Conservation (phyloP, 2,113 vertebrate genomes). For the Antechinus flavipes region DNA sequence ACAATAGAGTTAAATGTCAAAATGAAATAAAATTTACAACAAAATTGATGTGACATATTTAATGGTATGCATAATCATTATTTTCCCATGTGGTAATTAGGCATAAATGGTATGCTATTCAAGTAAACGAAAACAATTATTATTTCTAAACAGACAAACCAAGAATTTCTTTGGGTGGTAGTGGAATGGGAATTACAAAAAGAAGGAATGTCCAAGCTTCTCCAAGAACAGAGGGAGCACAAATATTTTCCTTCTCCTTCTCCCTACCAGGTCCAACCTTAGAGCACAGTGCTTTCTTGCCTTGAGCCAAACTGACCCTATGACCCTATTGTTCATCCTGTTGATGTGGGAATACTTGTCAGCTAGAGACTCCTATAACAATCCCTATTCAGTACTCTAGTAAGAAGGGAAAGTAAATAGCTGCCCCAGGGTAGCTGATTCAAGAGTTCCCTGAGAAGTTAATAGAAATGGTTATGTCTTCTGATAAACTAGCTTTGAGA, state of each 20-base stretch:
- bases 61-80: constrained; percentile 6
- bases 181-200: neutral
- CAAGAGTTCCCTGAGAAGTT: neutral
- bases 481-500: neutral
- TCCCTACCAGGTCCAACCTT: neutral
- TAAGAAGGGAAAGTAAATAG: neutral
- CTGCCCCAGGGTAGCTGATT: neutral
- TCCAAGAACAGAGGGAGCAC: neutral
- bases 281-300: neutral
- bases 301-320: neutral
- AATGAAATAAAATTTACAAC: constrained; percentile 1
- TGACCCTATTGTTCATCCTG: neutral
- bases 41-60: constrained; percentile 3
- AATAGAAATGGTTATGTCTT: neutral
- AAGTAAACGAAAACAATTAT: neutral
- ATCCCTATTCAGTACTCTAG: neutral
- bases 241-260: neutral
- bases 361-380: neutral
- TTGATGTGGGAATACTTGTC: neutral
- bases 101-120: constrained; percentile 5
- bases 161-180: neutral
- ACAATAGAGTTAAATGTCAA: neutral
- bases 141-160: constrained; percentile 5
- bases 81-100: constrained; percentile 2
- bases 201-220: neutral